A percentile compares a stretch with the other conserved stretches of the same genome.
Conservation (phyloP, 1,140 invertebrate species). For the Archegozetes longisetosus region DNA sequence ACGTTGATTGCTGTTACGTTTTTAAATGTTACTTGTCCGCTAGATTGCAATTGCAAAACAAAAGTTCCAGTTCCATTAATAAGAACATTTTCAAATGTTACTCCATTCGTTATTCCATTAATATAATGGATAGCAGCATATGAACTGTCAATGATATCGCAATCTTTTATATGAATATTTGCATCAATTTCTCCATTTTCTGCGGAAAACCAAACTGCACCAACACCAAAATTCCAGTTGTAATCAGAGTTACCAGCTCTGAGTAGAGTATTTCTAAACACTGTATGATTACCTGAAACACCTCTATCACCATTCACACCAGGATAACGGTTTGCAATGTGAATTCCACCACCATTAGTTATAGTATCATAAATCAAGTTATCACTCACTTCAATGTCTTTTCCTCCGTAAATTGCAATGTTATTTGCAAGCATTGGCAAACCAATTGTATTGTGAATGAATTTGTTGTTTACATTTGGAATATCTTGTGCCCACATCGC, state of each 20-base stretch:
- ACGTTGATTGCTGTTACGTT: background rate
- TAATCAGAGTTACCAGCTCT: background rate
- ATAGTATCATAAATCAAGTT: conserved; percentile 3
- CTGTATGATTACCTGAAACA: background rate
- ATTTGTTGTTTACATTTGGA: background rate
- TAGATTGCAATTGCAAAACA: background rate
- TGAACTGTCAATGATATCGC: conserved; percentile 3
- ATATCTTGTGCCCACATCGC: conserved; percentile 1
- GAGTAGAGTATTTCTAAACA: conserved; percentile 1
- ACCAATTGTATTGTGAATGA: conserved; percentile 1
- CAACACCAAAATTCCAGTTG: conserved; percentile 5
- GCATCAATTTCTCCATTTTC: conserved; percentile 1
- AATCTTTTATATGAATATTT: background rate
- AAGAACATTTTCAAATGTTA: background rate
- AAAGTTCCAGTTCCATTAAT: conserved; percentile 6
- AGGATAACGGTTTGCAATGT: background rate
- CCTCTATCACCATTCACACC: background rate
- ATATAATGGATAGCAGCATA: background rate
- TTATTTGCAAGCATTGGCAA: conserved; percentile 4
- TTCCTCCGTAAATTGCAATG: conserved; percentile 8
- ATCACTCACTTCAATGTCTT: too few relatives aligned
- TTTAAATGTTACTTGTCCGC: background rate
- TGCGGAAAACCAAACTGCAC: conserved; percentile 1
- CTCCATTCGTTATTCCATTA: background rate
- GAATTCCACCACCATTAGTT: conserved; percentile 7